Evolutionary conservation across 2,113 vertebrate genomes (phyloP).

Genomic region (Tachysurus fulvidraco): DNA sequence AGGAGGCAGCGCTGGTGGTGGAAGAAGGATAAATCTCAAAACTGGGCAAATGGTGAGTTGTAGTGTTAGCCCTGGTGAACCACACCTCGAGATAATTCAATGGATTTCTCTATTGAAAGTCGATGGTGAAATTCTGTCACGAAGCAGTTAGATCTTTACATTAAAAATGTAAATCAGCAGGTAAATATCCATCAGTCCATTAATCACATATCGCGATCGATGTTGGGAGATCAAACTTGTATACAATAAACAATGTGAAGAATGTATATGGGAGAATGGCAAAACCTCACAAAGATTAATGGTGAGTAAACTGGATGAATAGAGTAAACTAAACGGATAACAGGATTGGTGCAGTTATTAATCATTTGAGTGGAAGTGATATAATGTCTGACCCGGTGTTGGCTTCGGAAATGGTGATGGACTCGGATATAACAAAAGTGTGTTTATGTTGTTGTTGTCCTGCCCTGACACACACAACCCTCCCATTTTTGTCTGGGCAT

Average conservation of each 20-base stretch:
- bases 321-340: too few relatives aligned
- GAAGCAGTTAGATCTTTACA: background rate
- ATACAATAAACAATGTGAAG: background rate
- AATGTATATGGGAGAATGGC: too few relatives aligned
- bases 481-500: too few relatives aligned
- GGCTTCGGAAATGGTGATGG: background rate
- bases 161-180: too few relatives aligned
- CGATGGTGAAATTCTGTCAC: background rate
- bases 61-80: background rate
- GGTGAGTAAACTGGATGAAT: too few relatives aligned
- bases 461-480: too few relatives aligned
- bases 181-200: background rate
- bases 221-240: background rate
- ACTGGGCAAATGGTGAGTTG: background rate
- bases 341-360: too few relatives aligned
- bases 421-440: too few relatives aligned
- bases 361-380: too few relatives aligned
- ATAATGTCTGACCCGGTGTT: background rate
- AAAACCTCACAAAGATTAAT: background rate
- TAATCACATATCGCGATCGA: background rate
- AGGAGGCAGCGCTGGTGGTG: background rate
- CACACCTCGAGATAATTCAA: background rate
- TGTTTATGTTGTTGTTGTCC: too few relatives aligned
- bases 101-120: background rate
- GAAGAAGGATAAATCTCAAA: background rate